phyloP scores from a whole-genome alignment of 2,797 vertebrate genomes.

The Scolopax bukidnonensis region DNA sequence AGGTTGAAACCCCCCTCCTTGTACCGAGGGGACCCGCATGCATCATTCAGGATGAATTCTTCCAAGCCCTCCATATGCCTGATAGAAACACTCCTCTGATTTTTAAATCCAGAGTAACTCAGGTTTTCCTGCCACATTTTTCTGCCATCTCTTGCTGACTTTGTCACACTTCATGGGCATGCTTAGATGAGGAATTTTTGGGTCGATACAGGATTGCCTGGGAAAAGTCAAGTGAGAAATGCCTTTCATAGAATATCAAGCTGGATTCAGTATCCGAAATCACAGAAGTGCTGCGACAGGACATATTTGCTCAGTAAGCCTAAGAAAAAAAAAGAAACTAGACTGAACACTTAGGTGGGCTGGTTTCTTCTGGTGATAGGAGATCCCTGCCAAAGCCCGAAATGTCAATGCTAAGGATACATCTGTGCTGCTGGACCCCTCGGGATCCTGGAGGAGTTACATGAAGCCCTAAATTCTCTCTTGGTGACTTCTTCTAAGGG shows the following conservation, averaged over 20 bases:
- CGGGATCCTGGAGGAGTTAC: neutral
- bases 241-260: neutral
- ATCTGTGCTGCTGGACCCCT: neutral
- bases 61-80: neutral
- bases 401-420: neutral
- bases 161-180: neutral
- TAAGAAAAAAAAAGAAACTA: neutral
- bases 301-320: neutral
- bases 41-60: neutral
- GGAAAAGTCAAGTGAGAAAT: constrained; percentile 35
- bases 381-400: neutral
- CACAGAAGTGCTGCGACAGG: neutral
- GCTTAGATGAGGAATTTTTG: constrained; percentile 8
- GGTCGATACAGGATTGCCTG: neutral
- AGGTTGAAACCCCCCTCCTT: neutral
- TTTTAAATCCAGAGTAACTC: neutral
- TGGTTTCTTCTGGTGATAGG: neutral
- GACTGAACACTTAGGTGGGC: neutral
- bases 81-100: neutral
- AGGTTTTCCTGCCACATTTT: neutral
- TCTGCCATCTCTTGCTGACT: neutral
- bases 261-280: neutral
- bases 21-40: neutral
- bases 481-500: neutral
- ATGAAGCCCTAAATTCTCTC: neutral